Percentiles rank a stretch among this genome's conserved stretches.
Conservation (phyloP, 2,888 invertebrate genomes). For the Falcaria lacertinaria region DNA sequence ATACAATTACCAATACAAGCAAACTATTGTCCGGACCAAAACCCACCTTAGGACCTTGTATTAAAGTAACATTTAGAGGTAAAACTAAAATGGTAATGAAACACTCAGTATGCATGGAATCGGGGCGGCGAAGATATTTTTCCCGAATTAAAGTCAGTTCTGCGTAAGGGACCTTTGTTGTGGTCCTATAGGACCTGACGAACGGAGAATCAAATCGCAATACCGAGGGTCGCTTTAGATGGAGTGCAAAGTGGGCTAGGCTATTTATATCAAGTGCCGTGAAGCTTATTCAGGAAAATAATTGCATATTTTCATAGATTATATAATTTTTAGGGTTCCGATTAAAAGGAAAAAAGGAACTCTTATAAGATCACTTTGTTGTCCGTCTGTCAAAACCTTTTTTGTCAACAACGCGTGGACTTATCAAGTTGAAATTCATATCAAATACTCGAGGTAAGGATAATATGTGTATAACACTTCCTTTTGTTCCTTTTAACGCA, state of each 20-base stretch:
- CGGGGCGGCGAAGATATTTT: conserved; percentile 33
- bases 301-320: too few species aligned
- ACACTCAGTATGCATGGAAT: conserved; percentile 28
- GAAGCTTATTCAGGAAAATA: too few species aligned
- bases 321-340: too few species aligned
- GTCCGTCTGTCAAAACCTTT: too few species aligned
- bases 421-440: too few species aligned
- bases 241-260: not conserved
- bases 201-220: not conserved
- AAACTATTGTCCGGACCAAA: not conserved
- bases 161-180: conserved; percentile 18
- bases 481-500: too few species aligned
- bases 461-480: too few species aligned
- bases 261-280: too few species aligned
- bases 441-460: too few species aligned
- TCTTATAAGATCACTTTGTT: too few species aligned
- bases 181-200: not conserved
- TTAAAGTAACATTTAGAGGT: not conserved
- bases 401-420: too few species aligned
- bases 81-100: not conserved
- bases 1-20: not conserved
- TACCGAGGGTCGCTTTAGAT: not conserved
- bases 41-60: not conserved
- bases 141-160: conserved; percentile 35
- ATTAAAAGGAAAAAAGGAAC: too few species aligned